Conservation (phyloP, 2,888 invertebrate genomes). For the Melinaea marsaeus region DNA sequence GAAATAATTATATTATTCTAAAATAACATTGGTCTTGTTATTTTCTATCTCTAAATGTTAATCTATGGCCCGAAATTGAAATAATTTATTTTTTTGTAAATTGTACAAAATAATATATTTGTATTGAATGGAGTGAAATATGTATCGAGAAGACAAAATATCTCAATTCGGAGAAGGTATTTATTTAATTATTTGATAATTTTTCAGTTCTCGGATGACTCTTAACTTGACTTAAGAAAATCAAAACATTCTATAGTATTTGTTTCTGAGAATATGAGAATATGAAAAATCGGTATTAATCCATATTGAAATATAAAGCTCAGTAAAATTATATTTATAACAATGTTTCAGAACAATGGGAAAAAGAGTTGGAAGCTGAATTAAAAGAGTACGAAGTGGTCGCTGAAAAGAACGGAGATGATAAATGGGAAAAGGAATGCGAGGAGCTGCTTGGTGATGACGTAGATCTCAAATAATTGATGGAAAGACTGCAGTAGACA, state of each 20-base stretch:
- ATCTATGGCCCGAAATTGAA: background rate
- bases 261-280: no score
- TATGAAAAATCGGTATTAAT: no score
- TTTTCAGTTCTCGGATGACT: no score
- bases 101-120: background rate
- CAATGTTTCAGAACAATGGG: conserved; percentile 90
- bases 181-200: conserved; percentile 9
- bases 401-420: conserved; percentile 64
- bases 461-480: conserved; percentile 76
- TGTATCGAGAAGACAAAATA: conserved; percentile 31
- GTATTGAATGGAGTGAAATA: background rate
- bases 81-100: background rate
- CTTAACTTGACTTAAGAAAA: conserved; percentile 8
- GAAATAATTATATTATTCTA: conserved; percentile 79
- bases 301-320: background rate
- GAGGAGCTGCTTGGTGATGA: conserved; percentile 82
- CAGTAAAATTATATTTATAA: background rate
- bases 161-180: conserved; percentile 20
- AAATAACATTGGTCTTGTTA: conserved; percentile 72
- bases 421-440: conserved; percentile 84
- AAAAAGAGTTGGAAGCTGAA: conserved; percentile 96
- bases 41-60: conserved; percentile 42
- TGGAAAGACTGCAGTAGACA: conserved; percentile 19
- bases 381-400: conserved; percentile 97
- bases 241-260: background rate